phyloP scores from a whole-genome alignment of 2,888 invertebrate species.

The Agapostemon virescens region DNA sequence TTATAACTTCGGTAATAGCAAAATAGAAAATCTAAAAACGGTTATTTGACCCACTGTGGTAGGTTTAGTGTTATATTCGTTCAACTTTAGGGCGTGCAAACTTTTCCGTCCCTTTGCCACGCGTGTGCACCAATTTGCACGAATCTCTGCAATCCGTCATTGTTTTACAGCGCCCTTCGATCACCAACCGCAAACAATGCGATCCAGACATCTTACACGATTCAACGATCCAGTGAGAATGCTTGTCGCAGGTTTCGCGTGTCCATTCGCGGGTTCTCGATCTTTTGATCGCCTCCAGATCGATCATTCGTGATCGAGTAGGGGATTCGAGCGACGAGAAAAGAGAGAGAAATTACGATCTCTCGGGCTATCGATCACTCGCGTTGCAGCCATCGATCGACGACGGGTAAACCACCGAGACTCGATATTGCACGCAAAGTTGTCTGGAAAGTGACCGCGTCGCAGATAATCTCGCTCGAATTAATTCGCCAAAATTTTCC shows the following conservation, averaged over 20 bases:
- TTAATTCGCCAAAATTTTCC: slow-evolving; percentile 21
- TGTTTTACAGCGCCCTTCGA: not conserved
- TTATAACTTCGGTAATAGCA: no score
- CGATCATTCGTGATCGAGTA: slow-evolving; percentile 50
- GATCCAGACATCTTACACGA: slow-evolving; percentile 1
- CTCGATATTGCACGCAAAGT: not conserved
- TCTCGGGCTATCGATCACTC: slow-evolving; percentile 52
- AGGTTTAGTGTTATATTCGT: no score
- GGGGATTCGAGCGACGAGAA: not conserved
- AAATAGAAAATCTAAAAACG: no score
- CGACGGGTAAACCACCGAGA: slow-evolving; percentile 15
- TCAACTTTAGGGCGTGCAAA: not conserved
- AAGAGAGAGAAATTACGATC: slow-evolving; percentile 29
- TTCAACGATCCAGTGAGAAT: not conserved
- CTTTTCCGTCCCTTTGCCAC: not conserved
- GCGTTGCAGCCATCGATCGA: slow-evolving; percentile 42
- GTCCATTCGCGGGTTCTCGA: slow-evolving; percentile 14
- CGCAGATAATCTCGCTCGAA: slow-evolving; percentile 16
- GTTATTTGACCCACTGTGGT: no score
- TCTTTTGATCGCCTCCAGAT: slow-evolving; percentile 36
- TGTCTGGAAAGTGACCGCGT: slow-evolving; percentile 1
- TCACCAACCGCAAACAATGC: not conserved
- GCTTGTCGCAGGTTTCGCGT: not conserved
- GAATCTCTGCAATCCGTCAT: not conserved
- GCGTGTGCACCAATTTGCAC: not conserved